phyloP scores from a whole-genome alignment of 2,113 vertebrate species.

The Xiphophorus couchianus region DNA sequence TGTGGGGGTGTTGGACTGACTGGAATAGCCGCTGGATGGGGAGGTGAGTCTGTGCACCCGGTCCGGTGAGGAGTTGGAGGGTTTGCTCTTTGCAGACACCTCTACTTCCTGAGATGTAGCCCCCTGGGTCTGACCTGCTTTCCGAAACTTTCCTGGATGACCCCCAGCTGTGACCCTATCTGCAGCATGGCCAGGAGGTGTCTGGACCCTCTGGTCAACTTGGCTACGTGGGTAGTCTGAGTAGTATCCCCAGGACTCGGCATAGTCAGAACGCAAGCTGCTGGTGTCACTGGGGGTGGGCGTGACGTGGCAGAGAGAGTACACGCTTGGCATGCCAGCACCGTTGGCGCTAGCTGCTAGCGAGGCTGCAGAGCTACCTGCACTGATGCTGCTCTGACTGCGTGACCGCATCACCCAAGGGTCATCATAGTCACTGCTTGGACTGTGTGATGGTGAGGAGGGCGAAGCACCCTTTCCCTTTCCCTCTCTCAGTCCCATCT shows the following conservation, averaged over 20 bases:
- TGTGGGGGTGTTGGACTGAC: slow-evolving; percentile 97
- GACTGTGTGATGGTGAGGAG: slow-evolving; percentile 92
- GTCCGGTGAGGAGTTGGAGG: slow-evolving; percentile 84
- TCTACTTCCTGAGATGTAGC: slow-evolving; percentile 67
- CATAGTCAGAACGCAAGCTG: slow-evolving; percentile 91
- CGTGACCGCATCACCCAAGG: slow-evolving; percentile 91
- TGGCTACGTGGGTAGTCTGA: slow-evolving; percentile 81
- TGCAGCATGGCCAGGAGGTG: slow-evolving; percentile 57
- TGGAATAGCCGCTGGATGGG: slow-evolving; percentile 96
- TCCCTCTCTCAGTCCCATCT: slow-evolving; percentile 81
- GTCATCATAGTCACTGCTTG: slow-evolving; percentile 94
- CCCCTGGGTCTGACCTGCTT: slow-evolving; percentile 65
- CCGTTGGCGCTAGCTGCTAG: slow-evolving; percentile 74
- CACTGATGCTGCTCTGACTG: slow-evolving; percentile 92
- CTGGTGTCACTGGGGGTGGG: slow-evolving; percentile 94
- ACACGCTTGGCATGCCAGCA: slow-evolving; percentile 77
- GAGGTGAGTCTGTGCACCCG: slow-evolving; percentile 92
- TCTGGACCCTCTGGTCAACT: slow-evolving; percentile 77
- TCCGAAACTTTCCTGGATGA: slow-evolving; percentile 72
- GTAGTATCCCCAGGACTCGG: slow-evolving; percentile 94
- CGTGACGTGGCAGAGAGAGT: slow-evolving; percentile 89
- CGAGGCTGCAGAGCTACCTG: slow-evolving; percentile 86
- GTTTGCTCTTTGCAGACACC: slow-evolving; percentile 81
- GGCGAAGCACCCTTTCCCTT: slow-evolving; percentile 83
- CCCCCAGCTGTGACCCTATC: slow-evolving; percentile 44